Conservation (phyloP, 2,888 invertebrate genomes). For the Bombyx huttoni region DNA sequence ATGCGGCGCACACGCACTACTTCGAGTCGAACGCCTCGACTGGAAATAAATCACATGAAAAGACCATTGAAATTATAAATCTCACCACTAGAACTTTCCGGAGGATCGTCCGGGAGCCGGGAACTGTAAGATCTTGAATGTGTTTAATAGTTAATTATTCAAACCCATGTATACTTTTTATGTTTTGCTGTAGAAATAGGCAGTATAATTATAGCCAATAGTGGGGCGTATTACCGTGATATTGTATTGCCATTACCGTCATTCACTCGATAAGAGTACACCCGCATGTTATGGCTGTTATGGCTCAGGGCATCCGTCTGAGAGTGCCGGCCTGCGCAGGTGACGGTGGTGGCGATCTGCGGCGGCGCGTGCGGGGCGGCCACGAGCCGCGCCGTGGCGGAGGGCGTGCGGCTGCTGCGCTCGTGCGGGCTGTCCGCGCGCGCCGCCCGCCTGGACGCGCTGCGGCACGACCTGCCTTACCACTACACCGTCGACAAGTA, state of each 20-base stretch:
- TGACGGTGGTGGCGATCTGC: slow-evolving; percentile 81
- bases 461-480: slow-evolving; percentile 90
- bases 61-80: slow-evolving; percentile 72
- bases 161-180: no score
- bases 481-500: slow-evolving; percentile 83
- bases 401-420: slow-evolving; percentile 75
- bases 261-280: no score
- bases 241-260: no score
- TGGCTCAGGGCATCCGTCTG: no score
- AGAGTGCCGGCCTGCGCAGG: slow-evolving; percentile 71
- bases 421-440: slow-evolving; percentile 37
- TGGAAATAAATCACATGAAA: slow-evolving; percentile 20
- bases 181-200: no score
- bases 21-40: slow-evolving; percentile 32
- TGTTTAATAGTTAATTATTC: no score
- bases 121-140: slow-evolving; percentile 76
- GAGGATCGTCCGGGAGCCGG: slow-evolving; percentile 70
- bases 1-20: slow-evolving; percentile 52
- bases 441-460: slow-evolving; percentile 83
- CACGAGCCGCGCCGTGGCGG: slow-evolving; percentile 77
- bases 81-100: slow-evolving; percentile 78
- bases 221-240: no score
- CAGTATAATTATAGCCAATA: no score
- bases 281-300: no score
- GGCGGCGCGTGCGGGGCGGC: slow-evolving; percentile 83